phyloP scores from a whole-genome alignment of 2,888 invertebrate genomes.

The Polia nebulosa region DNA sequence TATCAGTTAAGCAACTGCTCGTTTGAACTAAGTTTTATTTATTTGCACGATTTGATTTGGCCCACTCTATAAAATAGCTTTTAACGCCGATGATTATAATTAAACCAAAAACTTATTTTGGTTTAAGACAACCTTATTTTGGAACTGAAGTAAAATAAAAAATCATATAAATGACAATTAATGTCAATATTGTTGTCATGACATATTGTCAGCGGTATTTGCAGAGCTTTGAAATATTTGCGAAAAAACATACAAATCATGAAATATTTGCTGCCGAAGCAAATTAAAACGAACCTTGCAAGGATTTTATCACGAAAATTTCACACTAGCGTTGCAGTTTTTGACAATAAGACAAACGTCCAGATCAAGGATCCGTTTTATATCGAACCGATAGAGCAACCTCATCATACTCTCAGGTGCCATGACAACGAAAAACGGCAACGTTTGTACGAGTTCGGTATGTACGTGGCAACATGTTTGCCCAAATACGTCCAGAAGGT shows the following conservation, averaged over 20 bases:
- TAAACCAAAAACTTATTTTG: slow-evolving; percentile 5
- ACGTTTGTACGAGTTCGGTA: slow-evolving; percentile 83
- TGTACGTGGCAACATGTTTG: slow-evolving; percentile 85
- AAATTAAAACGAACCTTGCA: slow-evolving; percentile 14
- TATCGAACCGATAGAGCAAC: slow-evolving; percentile 71
- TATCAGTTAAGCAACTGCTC: slow-evolving; percentile 19
- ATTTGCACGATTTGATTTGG: slow-evolving; percentile 3
- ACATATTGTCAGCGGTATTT: not conserved
- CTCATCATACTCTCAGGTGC: slow-evolving; percentile 75
- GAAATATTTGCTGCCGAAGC: slow-evolving; percentile 41
- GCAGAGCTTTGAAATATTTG: not conserved
- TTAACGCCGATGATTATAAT: too few relatives aligned
- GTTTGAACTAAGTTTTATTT: not conserved
- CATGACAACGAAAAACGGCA: slow-evolving; percentile 82
- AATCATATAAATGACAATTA: not conserved
- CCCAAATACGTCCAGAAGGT: slow-evolving; percentile 86
- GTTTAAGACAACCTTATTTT: slow-evolving; percentile 11
- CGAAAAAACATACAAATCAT: slow-evolving; percentile 27
- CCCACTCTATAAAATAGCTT: not conserved
- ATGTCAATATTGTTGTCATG: slow-evolving; percentile 26
- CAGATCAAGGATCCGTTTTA: slow-evolving; percentile 18
- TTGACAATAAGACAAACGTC: slow-evolving; percentile 4
- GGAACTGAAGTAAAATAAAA: slow-evolving; percentile 1
- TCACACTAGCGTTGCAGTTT: slow-evolving; percentile 1
- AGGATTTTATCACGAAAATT: slow-evolving; percentile 23